Conservation (phyloP, 2,113 vertebrate species). For the Pluvianellus socialis region DNA sequence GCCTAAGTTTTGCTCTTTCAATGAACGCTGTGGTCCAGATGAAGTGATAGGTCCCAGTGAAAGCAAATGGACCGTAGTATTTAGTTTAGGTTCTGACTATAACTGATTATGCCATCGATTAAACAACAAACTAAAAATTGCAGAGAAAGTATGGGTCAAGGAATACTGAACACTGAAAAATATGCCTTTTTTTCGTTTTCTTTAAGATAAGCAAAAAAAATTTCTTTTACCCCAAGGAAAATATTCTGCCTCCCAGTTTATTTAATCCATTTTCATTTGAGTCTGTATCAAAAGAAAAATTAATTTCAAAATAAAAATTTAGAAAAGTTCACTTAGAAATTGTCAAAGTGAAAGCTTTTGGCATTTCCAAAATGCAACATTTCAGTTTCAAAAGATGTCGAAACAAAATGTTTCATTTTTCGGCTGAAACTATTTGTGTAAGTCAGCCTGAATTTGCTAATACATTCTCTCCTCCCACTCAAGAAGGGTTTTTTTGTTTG, state of each 20-base stretch:
- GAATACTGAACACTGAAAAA: not conserved
- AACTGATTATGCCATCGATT: not conserved
- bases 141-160: not conserved
- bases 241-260: not conserved
- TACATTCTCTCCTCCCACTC: not conserved
- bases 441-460: not conserved
- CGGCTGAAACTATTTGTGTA: not conserved
- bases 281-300: not conserved
- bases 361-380: not conserved
- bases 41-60: not conserved
- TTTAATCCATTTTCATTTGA: not conserved
- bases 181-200: not conserved
- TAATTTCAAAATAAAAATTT: not conserved
- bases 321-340: not conserved
- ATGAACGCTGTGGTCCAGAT: not conserved
- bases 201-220: not conserved
- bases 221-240: not conserved
- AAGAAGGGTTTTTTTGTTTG: not conserved
- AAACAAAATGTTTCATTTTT: not conserved
- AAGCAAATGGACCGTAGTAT: not conserved
- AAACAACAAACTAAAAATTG: not conserved
- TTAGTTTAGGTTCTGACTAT: not conserved
- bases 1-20: not conserved
- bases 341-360: not conserved
- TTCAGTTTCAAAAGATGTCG: not conserved